Base-by-base conservation (phyloP, 1,140 invertebrate genomes). In the Sesamia nonagrioides region DNA sequence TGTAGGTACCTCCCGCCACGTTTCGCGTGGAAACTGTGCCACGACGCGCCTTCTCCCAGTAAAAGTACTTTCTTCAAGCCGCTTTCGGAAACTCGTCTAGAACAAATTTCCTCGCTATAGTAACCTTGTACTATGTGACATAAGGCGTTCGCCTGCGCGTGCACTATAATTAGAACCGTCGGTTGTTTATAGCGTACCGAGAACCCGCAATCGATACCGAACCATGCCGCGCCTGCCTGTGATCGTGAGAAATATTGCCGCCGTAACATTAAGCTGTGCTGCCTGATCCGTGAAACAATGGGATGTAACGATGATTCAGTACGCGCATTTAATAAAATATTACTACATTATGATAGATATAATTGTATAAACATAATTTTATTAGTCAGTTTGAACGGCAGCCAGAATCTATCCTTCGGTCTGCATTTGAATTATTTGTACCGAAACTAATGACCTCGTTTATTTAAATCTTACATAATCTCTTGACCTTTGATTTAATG, bases 41-140 rank as follows among this genome's bases (percentile, higher is more conserved):
- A 90, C 87, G 80, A 82, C 86, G 86, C 83, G 85, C 88, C 86
- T 82, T 91, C 92, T 91, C 88, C 84, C 80, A 94, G 93, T 94
- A 94, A 94, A 94, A 94, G 92, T 94, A 93, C 92, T 94, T 94
- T 94, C 93, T 94, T 94, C 91, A 79, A 87, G 83, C 91, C 91
- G 92, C 90, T 93, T 94, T 94, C 92, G 88, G 91, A 94, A 93
- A 93, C 88, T 88, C 82, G 91, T 90, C 87, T 89, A 84, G 88
- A 87, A 89, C 85, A 84, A 90, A 91, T 93, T 91, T 93, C 90
- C 89, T 89, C 86, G 82, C 85, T 85, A 83, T 84, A 87, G 84
- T 89, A 92, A 90, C 91, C 91, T 90, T 91, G 89, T 89, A 82
- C 84, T 82, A 85, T 80, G 90, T 94, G 91, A 94, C 92, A 94